phyloP scores from a whole-genome alignment of 2,888 invertebrate species.

The Rugalucina vietnamica region DNA sequence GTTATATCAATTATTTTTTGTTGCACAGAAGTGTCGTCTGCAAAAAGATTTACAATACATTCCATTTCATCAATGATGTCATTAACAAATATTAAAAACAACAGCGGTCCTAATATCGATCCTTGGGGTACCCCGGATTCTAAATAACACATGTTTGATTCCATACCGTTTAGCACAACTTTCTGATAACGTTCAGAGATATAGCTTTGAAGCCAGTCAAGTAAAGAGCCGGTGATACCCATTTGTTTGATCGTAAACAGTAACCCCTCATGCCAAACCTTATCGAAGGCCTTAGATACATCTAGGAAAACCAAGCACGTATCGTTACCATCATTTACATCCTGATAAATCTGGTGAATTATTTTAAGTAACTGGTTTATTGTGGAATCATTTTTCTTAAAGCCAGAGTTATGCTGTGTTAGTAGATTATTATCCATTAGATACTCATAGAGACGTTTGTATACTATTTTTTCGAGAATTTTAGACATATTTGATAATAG shows the following conservation, averaged over 20 bases:
- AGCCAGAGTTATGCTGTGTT: not conserved
- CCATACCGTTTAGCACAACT: not conserved
- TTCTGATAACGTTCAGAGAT: too few species aligned
- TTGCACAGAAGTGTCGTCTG: not conserved
- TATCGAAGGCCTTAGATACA: not conserved
- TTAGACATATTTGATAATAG: constrained; percentile 12
- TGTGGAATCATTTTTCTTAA: constrained; percentile 9
- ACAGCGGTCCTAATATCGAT: not conserved
- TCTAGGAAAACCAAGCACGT: not conserved
- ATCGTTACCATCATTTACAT: constrained; percentile 1
- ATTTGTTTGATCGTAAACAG: not conserved
- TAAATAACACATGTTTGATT: not conserved
- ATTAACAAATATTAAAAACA: not conserved
- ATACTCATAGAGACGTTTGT: constrained; percentile 22
- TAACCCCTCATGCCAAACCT: not conserved
- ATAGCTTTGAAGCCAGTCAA: too few species aligned
- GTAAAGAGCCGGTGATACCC: too few species aligned
- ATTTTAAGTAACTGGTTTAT: not conserved
- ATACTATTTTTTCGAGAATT: constrained; percentile 15
- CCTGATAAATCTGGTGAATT: not conserved
- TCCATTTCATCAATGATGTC: not conserved
- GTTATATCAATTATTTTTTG: too few species aligned
- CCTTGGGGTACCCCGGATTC: not conserved
- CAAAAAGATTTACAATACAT: not conserved
- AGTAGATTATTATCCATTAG: not conserved